Percentiles rank a stretch among this genome's conserved stretches.
Conservation (phyloP, 2,113 vertebrate genomes). For the Dipodomys stephensi region DNA sequence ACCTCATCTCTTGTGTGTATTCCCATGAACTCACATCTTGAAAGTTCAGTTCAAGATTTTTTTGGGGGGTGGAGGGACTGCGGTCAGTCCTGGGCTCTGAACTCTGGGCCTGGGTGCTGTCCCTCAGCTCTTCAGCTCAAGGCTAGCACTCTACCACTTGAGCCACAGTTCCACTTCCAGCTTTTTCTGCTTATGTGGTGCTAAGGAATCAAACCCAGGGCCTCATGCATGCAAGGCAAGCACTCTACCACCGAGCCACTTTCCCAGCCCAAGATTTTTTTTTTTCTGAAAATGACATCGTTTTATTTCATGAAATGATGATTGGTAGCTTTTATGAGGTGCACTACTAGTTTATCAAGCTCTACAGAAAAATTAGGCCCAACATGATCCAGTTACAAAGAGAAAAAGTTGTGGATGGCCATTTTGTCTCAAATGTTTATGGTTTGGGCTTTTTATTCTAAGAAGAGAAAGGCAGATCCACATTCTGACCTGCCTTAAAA, state of each 20-base stretch:
- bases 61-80: not conserved
- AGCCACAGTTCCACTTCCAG: no score
- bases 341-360: slow-evolving; percentile 1
- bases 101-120: no score
- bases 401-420: not conserved
- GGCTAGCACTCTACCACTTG: no score
- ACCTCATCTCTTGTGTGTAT: slow-evolving; percentile 30
- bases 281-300: not conserved
- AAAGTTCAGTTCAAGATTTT: slow-evolving; percentile 35
- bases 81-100: no score
- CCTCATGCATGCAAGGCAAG: no score
- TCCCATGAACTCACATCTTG: slow-evolving; percentile 1
- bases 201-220: no score
- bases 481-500: slow-evolving; percentile 34
- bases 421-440: slow-evolving; percentile 1
- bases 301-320: slow-evolving; percentile 32
- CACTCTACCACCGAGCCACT: no score
- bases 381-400: not conserved
- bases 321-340: not conserved
- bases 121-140: no score
- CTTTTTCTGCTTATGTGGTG: no score
- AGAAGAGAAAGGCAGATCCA: not conserved
- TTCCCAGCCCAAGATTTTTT: no score
- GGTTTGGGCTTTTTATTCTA: slow-evolving; percentile 9
- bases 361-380: not conserved